Percentiles rank a stretch among this genome's conserved stretches.
phyloP scores from a whole-genome alignment of 1,140 invertebrate genomes.

The Bombus sibiricus region DNA sequence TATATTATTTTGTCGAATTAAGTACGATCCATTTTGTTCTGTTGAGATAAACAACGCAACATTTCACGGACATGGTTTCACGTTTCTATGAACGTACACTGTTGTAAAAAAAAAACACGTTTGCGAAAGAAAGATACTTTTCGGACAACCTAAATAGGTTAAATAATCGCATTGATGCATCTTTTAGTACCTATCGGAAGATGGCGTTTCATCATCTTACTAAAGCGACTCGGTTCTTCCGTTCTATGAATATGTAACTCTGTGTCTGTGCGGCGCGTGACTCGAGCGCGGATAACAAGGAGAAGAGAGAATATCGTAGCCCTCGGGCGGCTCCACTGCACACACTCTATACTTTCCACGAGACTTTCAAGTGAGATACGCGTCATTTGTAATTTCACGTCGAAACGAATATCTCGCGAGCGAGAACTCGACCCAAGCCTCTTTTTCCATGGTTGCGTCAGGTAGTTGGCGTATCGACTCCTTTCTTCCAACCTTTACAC shows the following conservation, averaged over 20 bases:
- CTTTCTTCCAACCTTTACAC: not conserved
- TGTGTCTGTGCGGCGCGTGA: not conserved
- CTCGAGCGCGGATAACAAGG: conserved; percentile 36
- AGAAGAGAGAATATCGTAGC: conserved; percentile 24
- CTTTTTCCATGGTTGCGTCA: not conserved
- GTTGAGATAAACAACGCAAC: too few relatives aligned
- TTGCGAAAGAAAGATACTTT: too few relatives aligned
- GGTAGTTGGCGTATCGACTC: conserved; percentile 30
- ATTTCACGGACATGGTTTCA: too few relatives aligned
- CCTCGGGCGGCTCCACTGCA: not conserved
- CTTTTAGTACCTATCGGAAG: conserved; percentile 37
- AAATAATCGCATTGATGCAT: not conserved
- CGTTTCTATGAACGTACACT: too few relatives aligned
- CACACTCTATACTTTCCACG: conserved; percentile 44
- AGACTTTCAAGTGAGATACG: conserved; percentile 51
- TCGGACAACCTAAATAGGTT: too few relatives aligned
- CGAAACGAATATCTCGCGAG: conserved; percentile 27
- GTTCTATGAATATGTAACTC: conserved; percentile 17
- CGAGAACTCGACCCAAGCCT: too few relatives aligned
- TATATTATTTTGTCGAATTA: too few relatives aligned
- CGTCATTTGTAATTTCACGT: conserved; percentile 62
- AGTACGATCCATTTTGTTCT: too few relatives aligned
- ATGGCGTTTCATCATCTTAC: conserved; percentile 43
- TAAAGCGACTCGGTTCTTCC: conserved; percentile 9
- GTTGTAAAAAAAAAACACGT: too few relatives aligned